Evolutionary conservation across 2,797 vertebrate species (phyloP).

Genomic region (Acrossocheilus fasciatus): DNA sequence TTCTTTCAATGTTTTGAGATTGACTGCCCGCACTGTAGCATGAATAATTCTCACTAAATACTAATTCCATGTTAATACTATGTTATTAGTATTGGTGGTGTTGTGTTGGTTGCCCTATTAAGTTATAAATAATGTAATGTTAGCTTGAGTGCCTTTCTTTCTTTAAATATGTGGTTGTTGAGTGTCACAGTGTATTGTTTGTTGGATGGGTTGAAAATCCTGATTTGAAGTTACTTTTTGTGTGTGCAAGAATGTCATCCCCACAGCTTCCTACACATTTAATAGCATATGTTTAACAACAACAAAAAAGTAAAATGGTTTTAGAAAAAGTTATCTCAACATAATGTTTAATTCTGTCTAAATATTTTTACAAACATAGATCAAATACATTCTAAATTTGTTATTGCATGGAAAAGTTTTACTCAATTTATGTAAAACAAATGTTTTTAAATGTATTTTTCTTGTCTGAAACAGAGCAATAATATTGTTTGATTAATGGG

Average conservation of each 20-base stretch:
- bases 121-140: not conserved
- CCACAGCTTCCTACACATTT: not conserved
- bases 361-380: not conserved
- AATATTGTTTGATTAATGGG: constrained; percentile 44
- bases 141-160: not conserved
- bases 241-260: not conserved
- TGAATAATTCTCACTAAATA: not conserved
- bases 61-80: not conserved
- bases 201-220: constrained; percentile 17
- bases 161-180: not conserved
- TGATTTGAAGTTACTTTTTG: not conserved
- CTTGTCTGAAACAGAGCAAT: constrained; percentile 19
- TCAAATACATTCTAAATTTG: not conserved
- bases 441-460: not conserved
- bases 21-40: not conserved
- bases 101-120: constrained; percentile 2
- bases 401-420: not conserved
- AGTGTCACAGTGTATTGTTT: not conserved
- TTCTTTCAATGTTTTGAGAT: constrained; percentile 11
- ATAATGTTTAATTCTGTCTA: not conserved
- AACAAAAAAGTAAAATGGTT: not conserved
- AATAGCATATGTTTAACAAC: not conserved
- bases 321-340: not conserved
- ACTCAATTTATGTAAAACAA: too few species aligned
- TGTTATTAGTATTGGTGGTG: not conserved